Evolutionary conservation across 2,888 invertebrate genomes (phyloP).

Genomic region (Limnephilus marmoratus): DNA sequence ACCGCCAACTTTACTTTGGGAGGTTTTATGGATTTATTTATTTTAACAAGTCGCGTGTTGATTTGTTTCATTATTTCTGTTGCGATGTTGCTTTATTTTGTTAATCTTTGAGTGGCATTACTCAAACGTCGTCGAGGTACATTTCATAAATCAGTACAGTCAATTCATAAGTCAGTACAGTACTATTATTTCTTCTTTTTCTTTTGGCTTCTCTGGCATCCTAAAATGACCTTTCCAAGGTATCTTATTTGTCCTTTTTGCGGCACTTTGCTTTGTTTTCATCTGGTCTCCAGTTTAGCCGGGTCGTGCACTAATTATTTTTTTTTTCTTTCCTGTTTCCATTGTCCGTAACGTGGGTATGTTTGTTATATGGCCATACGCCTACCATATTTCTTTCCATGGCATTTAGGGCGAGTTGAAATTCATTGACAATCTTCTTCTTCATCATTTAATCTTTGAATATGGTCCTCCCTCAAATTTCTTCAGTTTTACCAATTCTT

Average conservation of each 20-base stretch:
- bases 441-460: not conserved
- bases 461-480: not conserved
- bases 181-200: not conserved
- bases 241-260: not conserved
- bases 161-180: too few species aligned
- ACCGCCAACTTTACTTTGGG: not conserved
- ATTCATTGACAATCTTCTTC: not conserved
- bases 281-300: not conserved
- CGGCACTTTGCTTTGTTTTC: not conserved
- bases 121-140: too few species aligned
- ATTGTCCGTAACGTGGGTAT: not conserved
- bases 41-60: not conserved
- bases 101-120: not conserved
- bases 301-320: not conserved
- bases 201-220: not conserved
- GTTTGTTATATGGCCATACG: not conserved
- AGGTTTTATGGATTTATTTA: conserved; percentile 5
- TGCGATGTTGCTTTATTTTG: not conserved
- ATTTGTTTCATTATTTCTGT: not conserved
- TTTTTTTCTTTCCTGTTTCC: not conserved
- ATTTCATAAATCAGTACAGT: too few species aligned
- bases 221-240: too few species aligned
- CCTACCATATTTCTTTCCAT: not conserved
- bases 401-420: not conserved
- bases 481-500: not conserved